A percentile compares a stretch with the other conserved stretches of the same genome.
These are phyloP conservation scores for Phrynosoma platyrhinos DNA, from an alignment of 2,113 vertebrate genomes.

Conservation along the genomic window DNA sequence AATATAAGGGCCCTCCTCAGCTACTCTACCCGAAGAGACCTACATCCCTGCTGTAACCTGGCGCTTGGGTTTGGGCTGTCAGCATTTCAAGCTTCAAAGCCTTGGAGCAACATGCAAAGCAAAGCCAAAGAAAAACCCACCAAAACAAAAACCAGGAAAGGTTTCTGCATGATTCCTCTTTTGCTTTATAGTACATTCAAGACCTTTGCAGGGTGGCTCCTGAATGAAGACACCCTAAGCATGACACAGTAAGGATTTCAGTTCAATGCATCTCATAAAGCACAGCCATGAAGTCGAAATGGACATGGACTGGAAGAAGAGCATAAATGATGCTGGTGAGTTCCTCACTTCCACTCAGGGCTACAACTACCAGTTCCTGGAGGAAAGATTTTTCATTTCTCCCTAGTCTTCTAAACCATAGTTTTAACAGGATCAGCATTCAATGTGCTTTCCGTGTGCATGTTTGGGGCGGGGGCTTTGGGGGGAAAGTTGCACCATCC, in stretches of 20 bases:
- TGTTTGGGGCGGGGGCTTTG: neutral
- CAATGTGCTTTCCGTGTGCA: neutral
- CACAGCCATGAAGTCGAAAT: neutral
- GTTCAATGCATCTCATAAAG: neutral
- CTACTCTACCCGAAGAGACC: neutral
- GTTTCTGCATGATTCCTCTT: neutral
- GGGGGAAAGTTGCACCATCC: neutral
- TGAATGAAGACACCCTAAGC: neutral
- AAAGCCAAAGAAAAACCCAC: neutral
- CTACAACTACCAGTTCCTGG: neutral
- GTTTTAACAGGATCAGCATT: neutral
- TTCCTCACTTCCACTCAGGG: neutral
- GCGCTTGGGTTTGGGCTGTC: neutral
- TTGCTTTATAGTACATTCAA: neutral
- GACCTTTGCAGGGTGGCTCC: neutral
- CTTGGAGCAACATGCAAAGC: neutral
- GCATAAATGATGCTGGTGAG: neutral
- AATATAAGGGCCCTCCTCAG: rapidly evolving
- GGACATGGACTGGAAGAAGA: too few relatives aligned
- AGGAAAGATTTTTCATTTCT: neutral
- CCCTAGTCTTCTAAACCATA: neutral
- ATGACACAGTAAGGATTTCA: neutral
- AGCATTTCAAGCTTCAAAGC: slow-evolving; percentile 11
- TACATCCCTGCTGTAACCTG: slow-evolving; percentile 39
- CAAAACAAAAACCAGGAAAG: neutral